Conservation (phyloP, 1,140 invertebrate species). For the Drosophila trapezifrons region DNA sequence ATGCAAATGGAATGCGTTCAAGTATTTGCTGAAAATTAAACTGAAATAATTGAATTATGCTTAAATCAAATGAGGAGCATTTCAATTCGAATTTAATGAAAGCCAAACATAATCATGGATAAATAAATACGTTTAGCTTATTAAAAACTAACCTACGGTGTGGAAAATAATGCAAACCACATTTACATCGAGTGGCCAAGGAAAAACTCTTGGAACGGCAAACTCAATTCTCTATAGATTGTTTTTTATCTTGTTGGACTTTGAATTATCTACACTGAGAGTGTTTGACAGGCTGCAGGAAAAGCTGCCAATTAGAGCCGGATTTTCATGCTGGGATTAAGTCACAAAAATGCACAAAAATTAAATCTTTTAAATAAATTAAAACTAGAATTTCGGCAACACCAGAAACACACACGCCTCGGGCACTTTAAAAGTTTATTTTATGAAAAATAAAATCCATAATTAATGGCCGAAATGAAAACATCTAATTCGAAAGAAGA, state of each 20-base stretch:
- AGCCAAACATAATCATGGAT: constrained; percentile 31
- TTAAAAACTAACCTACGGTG: constrained; percentile 13
- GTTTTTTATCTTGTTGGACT: not conserved
- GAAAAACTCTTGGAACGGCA: not conserved
- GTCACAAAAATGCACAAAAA: constrained; percentile 17
- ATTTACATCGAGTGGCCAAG: constrained; percentile 32
- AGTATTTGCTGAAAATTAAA: constrained; percentile 49
- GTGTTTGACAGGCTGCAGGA: constrained; percentile 27
- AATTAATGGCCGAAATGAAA: constrained; percentile 37
- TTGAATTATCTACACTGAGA: constrained; percentile 2
- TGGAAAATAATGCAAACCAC: constrained; percentile 27
- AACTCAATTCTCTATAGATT: not conserved
- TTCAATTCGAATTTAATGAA: constrained; percentile 20
- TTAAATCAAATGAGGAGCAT: constrained; percentile 40
- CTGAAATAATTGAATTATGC: constrained; percentile 49
- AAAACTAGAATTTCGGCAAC: constrained; percentile 4
- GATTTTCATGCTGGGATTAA: constrained; percentile 25
- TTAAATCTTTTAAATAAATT: constrained; percentile 33
- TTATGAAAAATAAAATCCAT: constrained; percentile 36
- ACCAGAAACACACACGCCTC: not conserved
- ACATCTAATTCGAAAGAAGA: constrained; percentile 19
- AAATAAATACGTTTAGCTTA: constrained; percentile 27
- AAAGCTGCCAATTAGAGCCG: constrained; percentile 47
- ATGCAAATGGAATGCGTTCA: constrained; percentile 49
- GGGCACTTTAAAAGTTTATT: constrained; percentile 12